A percentile compares a stretch with the other conserved stretches of the same genome.
These are phyloP conservation scores for Lagria hirta DNA, from an alignment of 2,888 invertebrate species.

Conservation along the genomic window DNA sequence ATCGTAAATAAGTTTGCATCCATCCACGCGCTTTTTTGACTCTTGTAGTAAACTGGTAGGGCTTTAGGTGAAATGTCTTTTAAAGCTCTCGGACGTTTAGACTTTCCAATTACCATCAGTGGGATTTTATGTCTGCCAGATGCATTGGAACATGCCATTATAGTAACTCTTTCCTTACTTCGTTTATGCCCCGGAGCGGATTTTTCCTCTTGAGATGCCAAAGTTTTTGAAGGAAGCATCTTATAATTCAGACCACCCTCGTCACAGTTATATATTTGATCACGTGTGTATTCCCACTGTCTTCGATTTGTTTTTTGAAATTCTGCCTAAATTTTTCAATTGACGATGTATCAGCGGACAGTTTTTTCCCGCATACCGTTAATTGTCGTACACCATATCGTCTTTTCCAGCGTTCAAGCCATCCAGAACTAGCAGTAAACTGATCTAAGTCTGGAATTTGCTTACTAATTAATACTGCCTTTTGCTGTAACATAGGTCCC, in stretches of 20 bases:
- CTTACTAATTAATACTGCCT: no score
- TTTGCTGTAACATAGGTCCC: no score
- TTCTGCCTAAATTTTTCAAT: conserved; percentile 17
- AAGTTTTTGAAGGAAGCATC: conserved; percentile 30
- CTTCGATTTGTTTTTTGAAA: conserved; percentile 24
- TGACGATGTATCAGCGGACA: conserved; percentile 26
- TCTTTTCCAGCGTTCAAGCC: conserved; percentile 23
- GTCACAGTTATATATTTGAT: conserved; percentile 33
- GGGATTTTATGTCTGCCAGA: conserved; percentile 31
- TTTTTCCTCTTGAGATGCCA: conserved; percentile 25
- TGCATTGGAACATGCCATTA: conserved; percentile 32
- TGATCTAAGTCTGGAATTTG: no score
- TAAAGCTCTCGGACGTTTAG: conserved; percentile 29
- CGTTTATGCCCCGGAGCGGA: conserved; percentile 28
- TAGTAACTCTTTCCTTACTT: conserved; percentile 31
- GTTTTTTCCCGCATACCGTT: conserved; percentile 26
- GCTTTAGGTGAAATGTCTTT: conserved; percentile 23
- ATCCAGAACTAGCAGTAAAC: conserved; percentile 21
- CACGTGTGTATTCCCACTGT: conserved; percentile 24
- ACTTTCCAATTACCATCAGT: conserved; percentile 30
- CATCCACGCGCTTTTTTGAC: conserved; percentile 33
- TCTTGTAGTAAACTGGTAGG: conserved; percentile 26
- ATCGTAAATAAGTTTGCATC: no score
- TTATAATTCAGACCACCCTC: conserved; percentile 33
- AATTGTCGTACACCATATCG: conserved; percentile 25